Percentiles rank a stretch among this genome's conserved stretches.
Evolutionary conservation across 2,797 vertebrate genomes (phyloP).

Genomic region (Taeniopygia guttata): DNA sequence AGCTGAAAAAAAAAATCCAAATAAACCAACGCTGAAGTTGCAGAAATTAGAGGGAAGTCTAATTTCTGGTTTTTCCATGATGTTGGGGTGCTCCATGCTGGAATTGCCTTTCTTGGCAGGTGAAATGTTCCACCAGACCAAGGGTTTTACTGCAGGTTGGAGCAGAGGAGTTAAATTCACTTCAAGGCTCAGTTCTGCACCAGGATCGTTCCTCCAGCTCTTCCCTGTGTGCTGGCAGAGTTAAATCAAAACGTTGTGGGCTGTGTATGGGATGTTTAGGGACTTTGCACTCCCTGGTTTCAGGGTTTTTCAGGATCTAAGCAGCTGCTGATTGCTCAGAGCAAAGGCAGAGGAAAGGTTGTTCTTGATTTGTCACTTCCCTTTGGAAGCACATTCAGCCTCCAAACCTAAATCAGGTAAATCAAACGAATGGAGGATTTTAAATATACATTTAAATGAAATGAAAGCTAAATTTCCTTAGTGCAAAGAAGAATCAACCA

Average conservation of each 20-base stretch:
- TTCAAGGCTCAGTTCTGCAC: fast-evolving
- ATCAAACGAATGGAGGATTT: neutral
- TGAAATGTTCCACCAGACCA: fast-evolving
- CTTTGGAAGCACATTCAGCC: neutral
- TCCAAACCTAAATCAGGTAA: neutral
- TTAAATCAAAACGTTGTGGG: fast-evolving
- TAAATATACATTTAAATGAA: neutral
- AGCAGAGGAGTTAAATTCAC: fast-evolving
- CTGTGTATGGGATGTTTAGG: fast-evolving
- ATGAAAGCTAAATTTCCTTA: neutral
- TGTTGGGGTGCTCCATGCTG: fast-evolving
- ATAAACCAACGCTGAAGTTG: neutral
- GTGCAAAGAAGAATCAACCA: neutral
- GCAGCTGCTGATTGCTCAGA: neutral
- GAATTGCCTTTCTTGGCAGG: neutral
- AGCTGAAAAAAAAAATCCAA: neutral
- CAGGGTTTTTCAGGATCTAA: neutral
- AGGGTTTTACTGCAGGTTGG: neutral
- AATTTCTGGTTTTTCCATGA: neutral
- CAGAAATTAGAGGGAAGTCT: neutral
- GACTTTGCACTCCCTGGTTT: neutral
- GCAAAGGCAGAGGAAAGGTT: neutral
- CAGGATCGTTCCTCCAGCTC: neutral
- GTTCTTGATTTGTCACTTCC: neutral
- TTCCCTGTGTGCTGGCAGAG: neutral